These are phyloP conservation scores for Peromyscus leucopus DNA, from an alignment of 2,113 vertebrate species.

Conservation along the genomic window DNA sequence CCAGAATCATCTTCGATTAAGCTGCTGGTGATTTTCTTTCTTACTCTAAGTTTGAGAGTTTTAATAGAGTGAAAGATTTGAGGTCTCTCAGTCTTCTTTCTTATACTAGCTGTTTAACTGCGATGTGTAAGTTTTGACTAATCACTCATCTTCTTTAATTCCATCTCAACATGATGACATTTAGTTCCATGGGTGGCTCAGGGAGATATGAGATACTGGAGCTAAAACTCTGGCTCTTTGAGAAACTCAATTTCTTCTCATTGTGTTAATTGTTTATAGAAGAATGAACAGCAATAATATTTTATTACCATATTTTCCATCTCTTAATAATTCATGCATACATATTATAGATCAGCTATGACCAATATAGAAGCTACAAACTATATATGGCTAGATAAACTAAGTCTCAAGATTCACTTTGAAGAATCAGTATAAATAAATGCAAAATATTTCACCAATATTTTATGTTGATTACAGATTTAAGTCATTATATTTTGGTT, in stretches of 20 bases:
- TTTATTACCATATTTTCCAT: background rate
- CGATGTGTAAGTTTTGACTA: background rate
- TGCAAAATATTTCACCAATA: background rate
- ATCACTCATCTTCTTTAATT: background rate
- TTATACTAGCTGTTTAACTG: background rate
- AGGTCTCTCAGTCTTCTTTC: background rate
- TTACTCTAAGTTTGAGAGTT: background rate
- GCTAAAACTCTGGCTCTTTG: background rate
- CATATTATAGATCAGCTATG: background rate
- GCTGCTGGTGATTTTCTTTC: background rate
- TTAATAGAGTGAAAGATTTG: background rate
- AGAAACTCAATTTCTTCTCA: background rate
- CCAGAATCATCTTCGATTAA: constrained; percentile 28
- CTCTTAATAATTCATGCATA: background rate
- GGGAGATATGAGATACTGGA: background rate
- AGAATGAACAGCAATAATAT: background rate
- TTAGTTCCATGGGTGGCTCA: background rate
- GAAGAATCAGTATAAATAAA: background rate
- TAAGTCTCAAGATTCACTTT: background rate
- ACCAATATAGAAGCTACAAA: background rate
- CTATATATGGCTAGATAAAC: background rate
- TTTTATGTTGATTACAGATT: background rate
- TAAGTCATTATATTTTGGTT: constrained; percentile 17
- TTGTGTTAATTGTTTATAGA: background rate
- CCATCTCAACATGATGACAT: background rate